Conservation (phyloP, 2,797 vertebrate species). For the Eutrigla gurnardus region DNA sequence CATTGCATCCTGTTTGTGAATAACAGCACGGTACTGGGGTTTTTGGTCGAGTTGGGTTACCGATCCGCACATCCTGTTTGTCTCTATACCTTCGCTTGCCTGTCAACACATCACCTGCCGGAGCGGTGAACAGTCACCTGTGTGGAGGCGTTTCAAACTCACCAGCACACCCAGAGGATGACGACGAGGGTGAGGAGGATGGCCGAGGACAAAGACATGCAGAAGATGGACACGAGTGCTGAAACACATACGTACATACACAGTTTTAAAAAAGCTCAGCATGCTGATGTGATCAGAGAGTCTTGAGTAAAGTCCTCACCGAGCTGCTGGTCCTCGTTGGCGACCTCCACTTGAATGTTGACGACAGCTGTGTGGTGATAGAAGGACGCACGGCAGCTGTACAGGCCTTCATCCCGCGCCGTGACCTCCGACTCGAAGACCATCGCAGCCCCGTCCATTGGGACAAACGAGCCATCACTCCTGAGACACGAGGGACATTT, state of each 20-base stretch:
- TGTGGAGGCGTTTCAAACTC: slow-evolving; percentile 60
- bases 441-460: slow-evolving; percentile 59
- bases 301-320: slow-evolving; percentile 63
- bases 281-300: slow-evolving; percentile 12
- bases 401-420: slow-evolving; percentile 67
- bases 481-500: slow-evolving; percentile 56
- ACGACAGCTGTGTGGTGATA: slow-evolving; percentile 74
- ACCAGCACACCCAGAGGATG: slow-evolving; percentile 78
- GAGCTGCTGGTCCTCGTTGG: slow-evolving; percentile 34
- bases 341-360: slow-evolving; percentile 77
- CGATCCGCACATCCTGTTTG: slow-evolving; percentile 75
- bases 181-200: slow-evolving; percentile 58
- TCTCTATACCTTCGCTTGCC: slow-evolving; percentile 59
- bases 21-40: slow-evolving; percentile 57
- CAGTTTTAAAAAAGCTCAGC: background rate
- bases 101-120: slow-evolving; percentile 37
- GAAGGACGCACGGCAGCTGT: slow-evolving; percentile 79
- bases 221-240: slow-evolving; percentile 66
- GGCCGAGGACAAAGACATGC: slow-evolving; percentile 65
- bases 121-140: slow-evolving; percentile 36
- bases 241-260: slow-evolving; percentile 43
- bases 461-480: slow-evolving; percentile 67
- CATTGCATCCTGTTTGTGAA: slow-evolving; percentile 84
- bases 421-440: slow-evolving; percentile 66
- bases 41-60: slow-evolving; percentile 63